These are phyloP conservation scores for Oophaga pumilio DNA, from an alignment of 2,113 vertebrate species.

Conservation along the genomic window DNA sequence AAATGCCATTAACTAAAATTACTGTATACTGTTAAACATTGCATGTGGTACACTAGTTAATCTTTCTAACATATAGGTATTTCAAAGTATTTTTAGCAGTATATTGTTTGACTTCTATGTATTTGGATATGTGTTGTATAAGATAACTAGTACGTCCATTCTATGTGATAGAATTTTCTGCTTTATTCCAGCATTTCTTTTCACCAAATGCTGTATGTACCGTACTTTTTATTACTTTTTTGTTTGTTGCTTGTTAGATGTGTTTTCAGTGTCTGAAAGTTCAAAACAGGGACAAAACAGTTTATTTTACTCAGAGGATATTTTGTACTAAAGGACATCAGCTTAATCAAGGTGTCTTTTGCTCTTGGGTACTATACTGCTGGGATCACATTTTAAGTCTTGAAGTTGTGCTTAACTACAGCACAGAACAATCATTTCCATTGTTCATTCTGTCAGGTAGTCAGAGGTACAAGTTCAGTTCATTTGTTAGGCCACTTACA, in stretches of 20 bases:
- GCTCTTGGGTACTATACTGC: slow-evolving; percentile 4
- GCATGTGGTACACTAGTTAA: no score
- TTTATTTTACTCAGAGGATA: slow-evolving; percentile 1
- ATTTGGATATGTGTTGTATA: neutral
- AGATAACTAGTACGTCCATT: neutral
- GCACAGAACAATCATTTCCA: slow-evolving; percentile 36
- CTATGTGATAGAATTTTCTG: neutral
- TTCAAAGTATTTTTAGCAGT: no score
- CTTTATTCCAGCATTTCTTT: neutral
- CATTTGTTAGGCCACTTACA: slow-evolving; percentile 44
- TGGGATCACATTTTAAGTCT: slow-evolving; percentile 14
- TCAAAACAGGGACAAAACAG: neutral
- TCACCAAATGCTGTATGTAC: neutral
- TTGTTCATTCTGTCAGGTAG: slow-evolving; percentile 37
- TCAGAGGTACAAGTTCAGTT: slow-evolving; percentile 24
- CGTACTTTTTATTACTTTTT: neutral
- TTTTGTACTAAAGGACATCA: neutral
- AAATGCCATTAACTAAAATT: no score
- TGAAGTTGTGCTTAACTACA: slow-evolving; percentile 30
- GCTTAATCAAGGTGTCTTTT: slow-evolving; percentile 23
- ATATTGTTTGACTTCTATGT: neutral
- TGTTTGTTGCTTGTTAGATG: neutral
- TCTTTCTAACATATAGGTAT: no score
- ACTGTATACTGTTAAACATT: no score
- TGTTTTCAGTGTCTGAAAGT: neutral